Evolutionary conservation across 1,140 invertebrate genomes (phyloP).

Genomic region (Anagrus nilaparvatae): DNA sequence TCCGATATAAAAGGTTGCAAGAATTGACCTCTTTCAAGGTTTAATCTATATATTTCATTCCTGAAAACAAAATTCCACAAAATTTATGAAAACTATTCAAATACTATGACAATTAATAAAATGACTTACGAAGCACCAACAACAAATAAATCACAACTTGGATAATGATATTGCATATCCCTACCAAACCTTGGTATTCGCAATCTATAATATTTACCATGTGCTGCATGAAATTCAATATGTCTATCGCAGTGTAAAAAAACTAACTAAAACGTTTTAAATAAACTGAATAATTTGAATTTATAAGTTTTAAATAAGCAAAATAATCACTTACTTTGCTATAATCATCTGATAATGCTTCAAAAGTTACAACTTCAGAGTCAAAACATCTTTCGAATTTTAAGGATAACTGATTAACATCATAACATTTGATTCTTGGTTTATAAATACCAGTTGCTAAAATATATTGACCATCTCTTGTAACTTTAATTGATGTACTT

Average conservation of each 20-base stretch:
- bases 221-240: constrained; percentile 90
- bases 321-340: constrained; percentile 54
- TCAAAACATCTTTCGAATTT: constrained; percentile 99
- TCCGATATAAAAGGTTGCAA: constrained; percentile 71
- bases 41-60: constrained; percentile 86
- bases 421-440: constrained; percentile 90
- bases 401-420: constrained; percentile 89
- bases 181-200: constrained; percentile 92
- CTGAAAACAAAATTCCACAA: constrained; percentile 38
- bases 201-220: constrained; percentile 82
- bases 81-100: constrained; percentile 56
- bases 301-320: constrained; percentile 3
- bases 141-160: constrained; percentile 85
- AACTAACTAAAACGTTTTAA: constrained; percentile 49
- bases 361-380: constrained; percentile 84
- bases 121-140: constrained; percentile 63
- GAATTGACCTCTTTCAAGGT: constrained; percentile 92
- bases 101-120: constrained; percentile 11
- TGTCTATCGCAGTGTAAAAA: constrained; percentile 79
- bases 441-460: constrained; percentile 94
- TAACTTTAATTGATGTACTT: constrained; percentile 73
- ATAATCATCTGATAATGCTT: constrained; percentile 83
- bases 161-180: constrained; percentile 85
- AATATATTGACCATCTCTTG: constrained; percentile 89
- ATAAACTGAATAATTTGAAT: constrained; percentile 6